These are phyloP conservation scores for Erpetoichthys calabaricus DNA, from an alignment of 2,797 vertebrate genomes.

Conservation along the genomic window DNA sequence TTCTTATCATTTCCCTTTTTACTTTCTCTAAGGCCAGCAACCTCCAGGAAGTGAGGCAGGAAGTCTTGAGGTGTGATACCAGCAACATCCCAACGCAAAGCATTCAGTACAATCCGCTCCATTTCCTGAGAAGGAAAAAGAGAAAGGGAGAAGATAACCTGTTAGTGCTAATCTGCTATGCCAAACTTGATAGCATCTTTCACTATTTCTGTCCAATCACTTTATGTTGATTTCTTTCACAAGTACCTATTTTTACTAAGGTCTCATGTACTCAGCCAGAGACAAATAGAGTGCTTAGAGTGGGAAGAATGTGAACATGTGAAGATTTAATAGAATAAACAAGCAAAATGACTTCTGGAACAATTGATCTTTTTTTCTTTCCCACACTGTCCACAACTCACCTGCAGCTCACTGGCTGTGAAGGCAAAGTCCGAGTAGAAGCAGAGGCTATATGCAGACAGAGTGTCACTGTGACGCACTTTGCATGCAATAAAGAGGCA, in stretches of 20 bases:
- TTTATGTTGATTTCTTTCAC: neutral
- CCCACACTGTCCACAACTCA: too few relatives aligned
- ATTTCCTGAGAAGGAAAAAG: conserved; percentile 10
- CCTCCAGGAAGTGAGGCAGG: conserved; percentile 15
- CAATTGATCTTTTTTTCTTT: too few relatives aligned
- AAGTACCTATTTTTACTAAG: too few relatives aligned
- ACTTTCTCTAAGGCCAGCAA: neutral
- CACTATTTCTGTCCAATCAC: neutral
- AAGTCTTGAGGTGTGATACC: conserved; percentile 16
- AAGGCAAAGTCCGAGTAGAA: conserved; percentile 16
- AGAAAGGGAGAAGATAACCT: neutral
- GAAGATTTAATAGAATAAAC: too few relatives aligned
- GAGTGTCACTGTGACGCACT: conserved; percentile 8
- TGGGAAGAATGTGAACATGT: neutral
- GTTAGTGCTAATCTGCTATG: neutral
- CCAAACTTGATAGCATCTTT: too few relatives aligned
- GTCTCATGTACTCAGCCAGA: too few relatives aligned
- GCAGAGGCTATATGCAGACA: conserved; percentile 13
- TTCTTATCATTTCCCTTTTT: neutral
- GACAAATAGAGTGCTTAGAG: too few relatives aligned
- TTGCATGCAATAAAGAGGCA: conserved; percentile 19
- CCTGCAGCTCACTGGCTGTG: conserved; percentile 15
- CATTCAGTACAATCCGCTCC: conserved; percentile 18
- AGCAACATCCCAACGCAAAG: conserved; percentile 17
- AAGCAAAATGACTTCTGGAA: too few relatives aligned